Evolutionary conservation across 2,888 invertebrate genomes (phyloP).

Genomic region (Bombylius major): DNA sequence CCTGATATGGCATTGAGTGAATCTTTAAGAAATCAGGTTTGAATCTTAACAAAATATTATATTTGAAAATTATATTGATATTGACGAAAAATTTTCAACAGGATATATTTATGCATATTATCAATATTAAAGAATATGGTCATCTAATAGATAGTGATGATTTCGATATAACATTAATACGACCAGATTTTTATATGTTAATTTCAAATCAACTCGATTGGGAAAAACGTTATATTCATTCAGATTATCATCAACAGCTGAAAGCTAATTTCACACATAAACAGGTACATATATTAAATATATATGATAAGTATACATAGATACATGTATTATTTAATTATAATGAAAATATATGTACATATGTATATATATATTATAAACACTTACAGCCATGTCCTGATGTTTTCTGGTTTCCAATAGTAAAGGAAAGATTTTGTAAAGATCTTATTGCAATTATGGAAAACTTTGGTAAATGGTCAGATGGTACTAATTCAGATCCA

Average conservation of each 20-base stretch:
- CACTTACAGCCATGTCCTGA: conserved; percentile 79
- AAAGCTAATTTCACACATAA: conserved; percentile 44
- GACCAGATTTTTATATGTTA: conserved; percentile 86
- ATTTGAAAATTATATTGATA: neutral
- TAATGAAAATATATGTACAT: neutral
- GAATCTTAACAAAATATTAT: conserved; percentile 14
- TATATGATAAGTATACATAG: neutral
- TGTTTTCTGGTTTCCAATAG: conserved; percentile 92
- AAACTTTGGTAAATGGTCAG: conserved; percentile 80
- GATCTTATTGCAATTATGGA: conserved; percentile 89
- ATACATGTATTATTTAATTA: neutral
- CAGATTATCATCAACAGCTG: conserved; percentile 62
- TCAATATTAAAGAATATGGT: conserved; percentile 73
- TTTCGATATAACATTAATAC: conserved; percentile 56
- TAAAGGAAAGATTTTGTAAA: conserved; percentile 61
- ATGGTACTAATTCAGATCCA: conserved; percentile 74
- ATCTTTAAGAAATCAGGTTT: conserved; percentile 44
- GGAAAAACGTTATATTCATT: conserved; percentile 81
- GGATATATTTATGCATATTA: conserved; percentile 84
- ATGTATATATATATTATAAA: conserved; percentile 12
- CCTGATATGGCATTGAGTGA: conserved; percentile 85
- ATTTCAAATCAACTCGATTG: conserved; percentile 86
- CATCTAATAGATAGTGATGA: conserved; percentile 79
- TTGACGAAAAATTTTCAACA: conserved; percentile 44
- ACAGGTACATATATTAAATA: conserved; percentile 39